Evolutionary conservation across 2,797 vertebrate genomes (phyloP).

Genomic region (Echeneis naucrates): DNA sequence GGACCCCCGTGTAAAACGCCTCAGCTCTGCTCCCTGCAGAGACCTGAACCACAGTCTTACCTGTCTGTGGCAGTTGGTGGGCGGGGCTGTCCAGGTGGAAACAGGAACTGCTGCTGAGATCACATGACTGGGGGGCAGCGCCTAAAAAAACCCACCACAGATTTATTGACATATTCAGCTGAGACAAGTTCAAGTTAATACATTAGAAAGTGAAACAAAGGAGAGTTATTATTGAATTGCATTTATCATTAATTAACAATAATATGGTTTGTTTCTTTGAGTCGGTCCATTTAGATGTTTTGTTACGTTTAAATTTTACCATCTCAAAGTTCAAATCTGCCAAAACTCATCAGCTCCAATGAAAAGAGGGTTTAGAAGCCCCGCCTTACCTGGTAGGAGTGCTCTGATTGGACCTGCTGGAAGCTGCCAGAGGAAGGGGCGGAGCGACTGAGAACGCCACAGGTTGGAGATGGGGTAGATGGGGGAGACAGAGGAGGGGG

Average conservation of each 20-base stretch:
- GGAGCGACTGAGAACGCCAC: constrained; percentile 87
- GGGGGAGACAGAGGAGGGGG: constrained; percentile 58
- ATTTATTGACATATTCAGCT: too few species aligned
- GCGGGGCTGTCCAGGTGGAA: constrained; percentile 82
- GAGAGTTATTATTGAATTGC: too few species aligned
- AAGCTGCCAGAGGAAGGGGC: constrained; percentile 87
- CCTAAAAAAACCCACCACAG: constrained; percentile 77
- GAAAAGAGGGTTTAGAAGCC: background rate
- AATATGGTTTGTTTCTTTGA: too few species aligned
- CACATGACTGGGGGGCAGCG: constrained; percentile 84
- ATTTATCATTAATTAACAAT: too few species aligned
- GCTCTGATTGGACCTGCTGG: constrained; percentile 93
- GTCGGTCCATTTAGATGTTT: too few species aligned
- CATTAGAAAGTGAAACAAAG: too few species aligned
- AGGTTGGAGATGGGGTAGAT: constrained; percentile 50
- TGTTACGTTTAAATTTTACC: too few species aligned
- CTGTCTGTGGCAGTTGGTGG: constrained; percentile 74
- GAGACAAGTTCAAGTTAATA: background rate
- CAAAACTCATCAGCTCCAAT: too few species aligned
- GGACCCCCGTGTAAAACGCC: too few species aligned
- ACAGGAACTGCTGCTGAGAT: constrained; percentile 78
- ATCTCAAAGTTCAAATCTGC: too few species aligned
- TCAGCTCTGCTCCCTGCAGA: background rate
- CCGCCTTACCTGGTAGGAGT: constrained; percentile 91
- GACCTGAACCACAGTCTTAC: constrained; percentile 46